A percentile compares a stretch with the other conserved stretches of the same genome.
Evolutionary conservation across 2,797 vertebrate species (phyloP).

Genomic region (Oryzias dopingdopingensis): DNA sequence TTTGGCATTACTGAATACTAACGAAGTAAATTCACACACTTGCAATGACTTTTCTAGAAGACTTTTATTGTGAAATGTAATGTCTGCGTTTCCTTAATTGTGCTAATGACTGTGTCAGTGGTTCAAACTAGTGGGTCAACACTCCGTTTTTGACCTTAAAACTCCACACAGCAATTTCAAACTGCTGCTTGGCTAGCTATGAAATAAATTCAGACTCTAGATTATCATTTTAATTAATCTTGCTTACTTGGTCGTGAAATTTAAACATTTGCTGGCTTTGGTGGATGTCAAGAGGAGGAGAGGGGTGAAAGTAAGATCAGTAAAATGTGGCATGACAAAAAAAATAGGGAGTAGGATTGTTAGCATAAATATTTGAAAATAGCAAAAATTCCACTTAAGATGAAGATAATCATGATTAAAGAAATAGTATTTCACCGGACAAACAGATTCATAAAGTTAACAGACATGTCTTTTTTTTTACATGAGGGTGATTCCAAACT

Average conservation of each 20-base stretch:
- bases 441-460: no score
- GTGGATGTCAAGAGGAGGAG: slow-evolving; percentile 46
- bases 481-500: no score
- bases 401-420: no score
- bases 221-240: slow-evolving; percentile 86
- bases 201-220: slow-evolving; percentile 73
- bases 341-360: slow-evolving; percentile 4
- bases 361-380: no score
- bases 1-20: slow-evolving; percentile 29
- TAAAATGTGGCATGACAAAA: slow-evolving; percentile 44
- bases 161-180: slow-evolving; percentile 60
- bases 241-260: slow-evolving; percentile 84
- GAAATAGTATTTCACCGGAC: no score
- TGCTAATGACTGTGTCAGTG: slow-evolving; percentile 62
- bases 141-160: slow-evolving; percentile 64
- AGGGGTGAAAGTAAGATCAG: slow-evolving; percentile 30
- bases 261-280: slow-evolving; percentile 79
- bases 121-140: slow-evolving; percentile 61
- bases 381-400: no score
- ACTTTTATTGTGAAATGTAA: slow-evolving; percentile 40
- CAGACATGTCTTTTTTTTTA: no score
- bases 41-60: slow-evolving; percentile 20
- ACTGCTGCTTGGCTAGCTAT: slow-evolving; percentile 68
- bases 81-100: slow-evolving; percentile 56
- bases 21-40: slow-evolving; percentile 29